Conservation (phyloP, 2,797 vertebrate species). For the Liparis tanakae region DNA sequence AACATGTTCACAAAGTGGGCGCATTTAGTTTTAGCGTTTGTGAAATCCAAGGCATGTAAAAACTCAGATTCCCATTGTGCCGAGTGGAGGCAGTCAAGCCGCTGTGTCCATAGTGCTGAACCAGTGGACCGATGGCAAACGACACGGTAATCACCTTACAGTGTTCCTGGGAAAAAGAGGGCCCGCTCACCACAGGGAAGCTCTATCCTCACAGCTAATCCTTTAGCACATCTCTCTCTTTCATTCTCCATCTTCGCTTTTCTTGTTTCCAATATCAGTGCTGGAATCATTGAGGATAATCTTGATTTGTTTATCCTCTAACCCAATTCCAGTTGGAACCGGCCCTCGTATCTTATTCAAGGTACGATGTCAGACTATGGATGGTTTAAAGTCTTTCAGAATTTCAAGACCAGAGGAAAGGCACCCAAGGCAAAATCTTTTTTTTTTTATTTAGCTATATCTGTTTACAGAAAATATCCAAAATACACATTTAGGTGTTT, state of each 20-base stretch:
- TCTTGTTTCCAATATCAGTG: slow-evolving; percentile 34
- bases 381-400: background rate
- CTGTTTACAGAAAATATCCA: background rate
- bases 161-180: slow-evolving; percentile 81
- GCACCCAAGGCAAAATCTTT: background rate
- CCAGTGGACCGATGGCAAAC: slow-evolving; percentile 83
- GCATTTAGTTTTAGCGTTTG: background rate
- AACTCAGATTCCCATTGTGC: slow-evolving; percentile 61
- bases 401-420: background rate
- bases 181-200: slow-evolving; percentile 75
- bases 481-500: background rate
- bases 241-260: slow-evolving; percentile 18
- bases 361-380: background rate
- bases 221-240: slow-evolving; percentile 65
- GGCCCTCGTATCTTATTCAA: background rate
- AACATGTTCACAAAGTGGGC: background rate
- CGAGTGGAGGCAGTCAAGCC: slow-evolving; percentile 65
- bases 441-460: no score
- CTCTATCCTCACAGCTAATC: slow-evolving; percentile 77
- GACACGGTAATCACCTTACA: slow-evolving; percentile 88
- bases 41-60: slow-evolving; percentile 39
- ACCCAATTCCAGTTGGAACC: background rate
- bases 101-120: slow-evolving; percentile 80
- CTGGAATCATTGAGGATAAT: slow-evolving; percentile 30
- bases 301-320: slow-evolving; percentile 26